Base-by-base conservation (phyloP, 2,888 invertebrate species). In the Cephus pygmeus region DNA sequence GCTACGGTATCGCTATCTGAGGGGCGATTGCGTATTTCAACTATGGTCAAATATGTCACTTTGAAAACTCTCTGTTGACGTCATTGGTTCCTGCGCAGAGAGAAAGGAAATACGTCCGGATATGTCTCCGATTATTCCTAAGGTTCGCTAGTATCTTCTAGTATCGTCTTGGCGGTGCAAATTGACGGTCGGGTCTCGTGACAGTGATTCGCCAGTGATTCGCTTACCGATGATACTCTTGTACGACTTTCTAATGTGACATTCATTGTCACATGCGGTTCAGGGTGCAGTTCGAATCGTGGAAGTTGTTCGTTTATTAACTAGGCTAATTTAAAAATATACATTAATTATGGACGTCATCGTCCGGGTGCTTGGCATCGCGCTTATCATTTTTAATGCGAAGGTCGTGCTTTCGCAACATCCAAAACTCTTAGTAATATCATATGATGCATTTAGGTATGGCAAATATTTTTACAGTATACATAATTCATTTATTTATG, bases 361-460 rank as follows among this genome's bases (percentile, higher is more conserved):
- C 9, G 23, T 56, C 23, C 56, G 56, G 15, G 0, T 56, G 6
- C 23, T 71, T 23, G 71, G 12, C 31, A 71, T 83, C 31, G 56
- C 84, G 34, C 68, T 83, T 56, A 69, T 83, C 12, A 79, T 85
- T 73, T 69, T 82, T 4, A 81, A 79, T 74, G 76, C 85, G 34
- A 82, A 81, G 77, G 77, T 81, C 56, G 88, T 86, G 31, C 85
- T 90, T 73, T 91, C 92, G 0, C 83, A 88, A 56, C 89, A 92
- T 83, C 93, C 94, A 1, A 92, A 93, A 81, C 85, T 94, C 75
- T 90, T 95, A 68, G 90, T 95, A 23, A 92, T 95, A 23, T 95
- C 95, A 0, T 94, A 94, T 85, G 96, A 96, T 92, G 96, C 94
- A 33, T 96, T 96, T 87, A 92, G 90, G 90, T 90, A 83, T 74